Conservation (phyloP, 2,888 invertebrate genomes). For the Schrankia costaestrigalis region DNA sequence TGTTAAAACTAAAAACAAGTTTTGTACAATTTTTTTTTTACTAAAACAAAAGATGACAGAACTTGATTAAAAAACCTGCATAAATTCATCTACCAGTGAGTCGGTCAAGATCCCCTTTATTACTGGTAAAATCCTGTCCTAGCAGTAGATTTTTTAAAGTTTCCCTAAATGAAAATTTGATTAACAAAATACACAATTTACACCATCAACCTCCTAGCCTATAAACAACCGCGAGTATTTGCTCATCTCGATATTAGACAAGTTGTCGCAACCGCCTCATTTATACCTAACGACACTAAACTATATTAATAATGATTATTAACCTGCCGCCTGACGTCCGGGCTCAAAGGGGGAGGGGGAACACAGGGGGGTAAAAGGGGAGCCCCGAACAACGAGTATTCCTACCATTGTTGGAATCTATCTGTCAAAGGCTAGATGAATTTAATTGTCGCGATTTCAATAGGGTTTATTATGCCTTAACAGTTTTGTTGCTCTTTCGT, state of each 20-base stretch:
- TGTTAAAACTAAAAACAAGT: too few relatives aligned
- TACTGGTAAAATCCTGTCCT: not conserved
- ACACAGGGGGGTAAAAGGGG: constrained; percentile 5
- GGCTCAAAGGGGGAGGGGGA: constrained; percentile 17
- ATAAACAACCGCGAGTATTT: constrained; percentile 57
- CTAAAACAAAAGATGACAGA: too few relatives aligned
- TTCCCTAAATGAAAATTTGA: not conserved
- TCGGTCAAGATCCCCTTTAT: too few relatives aligned
- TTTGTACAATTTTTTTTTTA: too few relatives aligned
- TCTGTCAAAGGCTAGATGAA: constrained; percentile 58
- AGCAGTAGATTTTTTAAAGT: not conserved
- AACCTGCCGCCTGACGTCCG: constrained; percentile 47
- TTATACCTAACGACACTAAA: constrained; percentile 66
- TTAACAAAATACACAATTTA: constrained; percentile 1
- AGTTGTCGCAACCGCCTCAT: constrained; percentile 61
- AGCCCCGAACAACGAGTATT: constrained; percentile 10
- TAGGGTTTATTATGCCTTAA: constrained; percentile 49
- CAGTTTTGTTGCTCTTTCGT: constrained; percentile 48
- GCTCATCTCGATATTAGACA: constrained; percentile 66
- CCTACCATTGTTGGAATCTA: constrained; percentile 40
- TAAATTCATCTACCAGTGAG: too few relatives aligned
- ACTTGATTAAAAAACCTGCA: too few relatives aligned
- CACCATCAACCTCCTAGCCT: constrained; percentile 31
- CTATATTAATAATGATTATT: constrained; percentile 77
- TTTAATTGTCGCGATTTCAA: constrained; percentile 60